phyloP scores from a whole-genome alignment of 2,797 vertebrate genomes.

The Pygocentrus nattereri region DNA sequence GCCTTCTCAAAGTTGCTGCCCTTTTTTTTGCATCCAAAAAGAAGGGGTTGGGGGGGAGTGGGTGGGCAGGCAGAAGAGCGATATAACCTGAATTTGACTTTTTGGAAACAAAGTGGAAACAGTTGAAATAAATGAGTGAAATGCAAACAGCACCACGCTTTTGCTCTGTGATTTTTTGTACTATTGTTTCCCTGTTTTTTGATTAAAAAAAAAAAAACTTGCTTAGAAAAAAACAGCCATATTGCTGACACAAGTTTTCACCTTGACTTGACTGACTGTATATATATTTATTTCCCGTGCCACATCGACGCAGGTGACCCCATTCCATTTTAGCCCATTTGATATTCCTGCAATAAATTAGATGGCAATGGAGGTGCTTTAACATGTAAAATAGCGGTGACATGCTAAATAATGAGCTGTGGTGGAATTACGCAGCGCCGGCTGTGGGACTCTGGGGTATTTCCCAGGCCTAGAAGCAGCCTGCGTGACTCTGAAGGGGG shows the following conservation, averaged over 20 bases:
- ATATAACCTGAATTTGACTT: conserved; percentile 53
- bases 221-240: conserved; percentile 68
- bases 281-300: conserved; percentile 77
- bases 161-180: conserved; percentile 13
- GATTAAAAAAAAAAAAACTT: conserved; percentile 37
- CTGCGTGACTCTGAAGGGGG: conserved; percentile 60
- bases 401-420: conserved; percentile 89
- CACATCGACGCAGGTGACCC: conserved; percentile 78
- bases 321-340: conserved; percentile 78
- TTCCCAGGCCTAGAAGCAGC: conserved; percentile 69
- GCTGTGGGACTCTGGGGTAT: conserved; percentile 79
- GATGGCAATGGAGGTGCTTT: conserved; percentile 80
- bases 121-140: conserved; percentile 34
- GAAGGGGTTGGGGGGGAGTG: background rate
- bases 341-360: conserved; percentile 85
- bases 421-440: conserved; percentile 77
- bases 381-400: conserved; percentile 89
- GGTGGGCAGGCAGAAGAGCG: conserved; percentile 18
- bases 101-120: conserved; percentile 44
- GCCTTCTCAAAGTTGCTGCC: conserved; percentile 77
- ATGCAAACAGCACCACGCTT: conserved; percentile 25
- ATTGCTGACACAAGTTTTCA: conserved; percentile 80
- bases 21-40: conserved; percentile 40
- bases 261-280: conserved; percentile 86
- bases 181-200: conserved; percentile 51